Base-by-base conservation (phyloP, 2,797 vertebrate genomes). In the Mormyrops boulengeri region DNA sequence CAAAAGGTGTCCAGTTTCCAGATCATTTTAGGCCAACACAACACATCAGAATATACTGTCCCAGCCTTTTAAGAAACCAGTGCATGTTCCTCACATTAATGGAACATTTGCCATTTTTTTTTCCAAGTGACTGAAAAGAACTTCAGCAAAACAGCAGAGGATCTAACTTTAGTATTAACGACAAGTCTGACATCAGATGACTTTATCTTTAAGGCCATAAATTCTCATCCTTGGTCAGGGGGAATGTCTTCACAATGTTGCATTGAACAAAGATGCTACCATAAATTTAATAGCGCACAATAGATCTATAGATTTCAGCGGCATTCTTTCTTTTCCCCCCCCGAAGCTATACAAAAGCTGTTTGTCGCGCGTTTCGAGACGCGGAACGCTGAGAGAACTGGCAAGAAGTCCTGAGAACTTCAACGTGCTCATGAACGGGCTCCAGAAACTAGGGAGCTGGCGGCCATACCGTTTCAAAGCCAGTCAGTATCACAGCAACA, bases 1-100 rank as follows among this genome's bases (percentile, higher is more conserved):
- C 41, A 89, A 82, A 89, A 73, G 44, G 22, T 82, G 52, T 26
- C 53, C 17, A 17, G 26, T 30, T 89, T 38, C 88, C 50, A 89
- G 38, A 73, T 82, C 88, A 49, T 82, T 89, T 34, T 22, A 30
- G 66, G 88, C 53, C 9, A 41, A 34, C 52, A 22, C 69, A 47
- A 34, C 9, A 0, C 19, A 82, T 73, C 50, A 82, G 14, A 80
- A 89, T 55, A 41, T 8, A 77, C 66, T 26, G 26, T 44, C 30
- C n/a, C 69, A 77, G 66, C 9, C 11, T 8, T 57, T 22, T 44
- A 1, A n/a, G 82, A 11, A 49, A 41, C 0, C 73, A 82, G 19
- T 82, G 12, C 30, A 73, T 52, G 60, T 19, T 88, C 87, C 26
- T 34, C 44, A 5, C n/a, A 55, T 22, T 73, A 22, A 30, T 30